These are phyloP conservation scores for Drosophila repletoides DNA, from an alignment of 1,140 invertebrate species.

Conservation along the genomic window DNA sequence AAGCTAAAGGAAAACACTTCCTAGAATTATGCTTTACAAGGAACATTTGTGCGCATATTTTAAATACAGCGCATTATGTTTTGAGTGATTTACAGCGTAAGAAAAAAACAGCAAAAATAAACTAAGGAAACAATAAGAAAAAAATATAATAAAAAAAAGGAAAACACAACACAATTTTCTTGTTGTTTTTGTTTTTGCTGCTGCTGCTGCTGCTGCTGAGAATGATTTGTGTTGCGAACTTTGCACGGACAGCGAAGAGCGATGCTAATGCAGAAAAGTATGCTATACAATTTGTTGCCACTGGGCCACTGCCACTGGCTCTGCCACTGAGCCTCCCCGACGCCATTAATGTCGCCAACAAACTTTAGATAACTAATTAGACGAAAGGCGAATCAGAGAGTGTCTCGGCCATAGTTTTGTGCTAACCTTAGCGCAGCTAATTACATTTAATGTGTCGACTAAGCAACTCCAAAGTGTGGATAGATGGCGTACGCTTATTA, in stretches of 20 bases:
- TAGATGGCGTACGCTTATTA: slow-evolving; percentile 61
- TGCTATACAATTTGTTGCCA: slow-evolving; percentile 58
- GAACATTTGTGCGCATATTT: slow-evolving; percentile 68
- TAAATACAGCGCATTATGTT: slow-evolving; percentile 74
- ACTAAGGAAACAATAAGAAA: slow-evolving; percentile 17
- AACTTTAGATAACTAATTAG: slow-evolving; percentile 80
- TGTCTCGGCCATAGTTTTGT: slow-evolving; percentile 57
- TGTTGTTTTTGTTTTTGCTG: slow-evolving; percentile 21
- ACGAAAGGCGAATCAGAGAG: slow-evolving; percentile 37
- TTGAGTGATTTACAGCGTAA: slow-evolving; percentile 67
- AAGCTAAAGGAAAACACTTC: slow-evolving; percentile 45
- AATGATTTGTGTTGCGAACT: slow-evolving; percentile 59
- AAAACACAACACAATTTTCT: slow-evolving; percentile 12
- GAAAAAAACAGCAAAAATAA: slow-evolving; percentile 18
- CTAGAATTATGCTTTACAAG: slow-evolving; percentile 47
- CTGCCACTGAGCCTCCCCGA: background rate
- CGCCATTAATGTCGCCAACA: slow-evolving; percentile 74
- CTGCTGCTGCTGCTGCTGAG: slow-evolving; percentile 32
- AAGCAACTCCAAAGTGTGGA: slow-evolving; percentile 63
- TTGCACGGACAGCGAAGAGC: slow-evolving; percentile 29
- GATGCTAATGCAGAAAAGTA: slow-evolving; percentile 66
- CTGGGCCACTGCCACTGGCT: background rate
- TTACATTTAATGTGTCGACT: slow-evolving; percentile 80
- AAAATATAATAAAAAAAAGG: slow-evolving; percentile 16
- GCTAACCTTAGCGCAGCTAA: slow-evolving; percentile 78